These are phyloP conservation scores for Macroramphosus scolopax DNA, from an alignment of 2,797 vertebrate genomes.

Conservation along the genomic window DNA sequence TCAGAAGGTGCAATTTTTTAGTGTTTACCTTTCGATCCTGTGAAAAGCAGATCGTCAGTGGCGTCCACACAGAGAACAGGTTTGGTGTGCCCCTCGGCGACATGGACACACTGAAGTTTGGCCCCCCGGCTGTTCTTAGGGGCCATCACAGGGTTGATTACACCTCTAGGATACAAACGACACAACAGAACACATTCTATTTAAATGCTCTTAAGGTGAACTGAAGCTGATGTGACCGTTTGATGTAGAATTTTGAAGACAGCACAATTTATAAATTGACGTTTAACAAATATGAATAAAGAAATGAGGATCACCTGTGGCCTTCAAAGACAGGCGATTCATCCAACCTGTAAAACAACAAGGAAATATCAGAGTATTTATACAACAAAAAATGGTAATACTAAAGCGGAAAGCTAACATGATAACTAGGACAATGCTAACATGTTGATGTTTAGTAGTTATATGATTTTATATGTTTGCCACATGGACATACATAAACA, in stretches of 20 bases:
- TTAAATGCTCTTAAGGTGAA: too few species aligned
- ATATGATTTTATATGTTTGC: too few species aligned
- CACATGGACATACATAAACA: too few species aligned
- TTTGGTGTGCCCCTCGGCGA: slow-evolving; percentile 95
- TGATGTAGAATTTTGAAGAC: too few species aligned
- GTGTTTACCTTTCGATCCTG: slow-evolving; percentile 91
- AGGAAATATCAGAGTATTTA: slow-evolving; percentile 42
- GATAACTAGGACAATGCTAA: too few species aligned
- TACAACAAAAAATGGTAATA: too few species aligned
- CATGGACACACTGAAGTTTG: slow-evolving; percentile 85
- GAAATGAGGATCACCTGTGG: slow-evolving; percentile 79
- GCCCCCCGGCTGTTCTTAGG: slow-evolving; percentile 74
- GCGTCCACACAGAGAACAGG: slow-evolving; percentile 92
- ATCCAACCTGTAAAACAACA: slow-evolving; percentile 84
- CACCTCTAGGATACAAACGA: slow-evolving; percentile 75
- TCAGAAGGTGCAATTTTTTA: too few species aligned
- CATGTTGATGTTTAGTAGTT: too few species aligned
- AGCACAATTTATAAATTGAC: too few species aligned
- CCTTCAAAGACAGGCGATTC: slow-evolving; percentile 86
- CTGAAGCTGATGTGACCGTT: too few species aligned
- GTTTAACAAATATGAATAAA: background rate
- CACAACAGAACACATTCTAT: background rate
- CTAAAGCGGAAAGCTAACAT: too few species aligned
- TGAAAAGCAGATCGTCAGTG: slow-evolving; percentile 96
- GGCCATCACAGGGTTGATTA: slow-evolving; percentile 86